Evolutionary conservation across 2,888 invertebrate genomes (phyloP), one percentile per base, ranked within the genome.

Genomic region (Hirtodrosophila alboralis): DNA sequence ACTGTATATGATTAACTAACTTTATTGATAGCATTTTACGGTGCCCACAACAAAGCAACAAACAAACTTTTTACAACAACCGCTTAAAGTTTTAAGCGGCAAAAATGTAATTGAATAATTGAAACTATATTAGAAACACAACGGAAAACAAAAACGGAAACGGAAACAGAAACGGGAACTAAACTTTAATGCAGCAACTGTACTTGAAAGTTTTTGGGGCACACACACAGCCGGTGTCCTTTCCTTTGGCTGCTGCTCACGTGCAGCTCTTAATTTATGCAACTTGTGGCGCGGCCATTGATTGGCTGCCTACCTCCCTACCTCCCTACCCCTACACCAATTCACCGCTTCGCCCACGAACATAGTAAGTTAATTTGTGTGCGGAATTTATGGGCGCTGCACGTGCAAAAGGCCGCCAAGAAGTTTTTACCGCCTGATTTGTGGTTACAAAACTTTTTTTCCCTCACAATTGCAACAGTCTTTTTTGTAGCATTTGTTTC

Each of bases 191-290:
- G 65, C 10, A 51, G 44, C 62, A 81, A 77, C 81, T 84, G 71
- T 77, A 79, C 84, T 74, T 64, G 64, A 69, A 73, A 83, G 63
- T 72, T 84, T 58, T 8, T 18, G 38, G 43, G 7, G 23, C 23
- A 23, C 23, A 3, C 18, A 21, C 23, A 23, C 23, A 3, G 23
- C 7, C 23, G 4, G 23, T 23, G 23, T 23, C 23, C 8, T 23
- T 21, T 6, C 23, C 8, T 23, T 23, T 23, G 23, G 33, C 53
- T 57, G 52, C 52, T 38, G 51, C 70, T 80, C 84, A 84, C 81
- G 83, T 81, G 84, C 84, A 69, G 44, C 63, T 58, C 38, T 73
- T 84, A 80, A 80, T 80, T 80, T 84, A 84, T 80, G 80, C 80
- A 78, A 72, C 83, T 72, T 70, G 83, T 75, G 70, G 75, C 79